phyloP scores from a whole-genome alignment of 2,888 invertebrate genomes.

The Dicycla oo region DNA sequence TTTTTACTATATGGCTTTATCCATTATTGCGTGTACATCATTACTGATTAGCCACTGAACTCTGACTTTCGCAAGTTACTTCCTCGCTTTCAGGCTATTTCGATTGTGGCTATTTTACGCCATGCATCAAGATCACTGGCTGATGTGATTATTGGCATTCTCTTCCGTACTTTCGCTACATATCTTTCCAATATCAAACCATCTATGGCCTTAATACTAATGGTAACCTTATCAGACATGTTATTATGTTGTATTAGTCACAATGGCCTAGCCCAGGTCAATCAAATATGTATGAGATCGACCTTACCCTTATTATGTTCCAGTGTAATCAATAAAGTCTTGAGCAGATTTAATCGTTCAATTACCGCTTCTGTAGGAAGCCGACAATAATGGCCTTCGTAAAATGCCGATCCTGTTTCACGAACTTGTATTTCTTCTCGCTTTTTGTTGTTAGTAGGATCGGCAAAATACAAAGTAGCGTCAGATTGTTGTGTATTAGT shows the following conservation, averaged over 20 bases:
- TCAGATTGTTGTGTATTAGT: not conserved
- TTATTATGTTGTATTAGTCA: constrained; percentile 28
- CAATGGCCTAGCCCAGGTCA: constrained; percentile 51
- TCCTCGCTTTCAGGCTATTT: not conserved
- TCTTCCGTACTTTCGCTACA: constrained; percentile 1
- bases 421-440: constrained; percentile 28
- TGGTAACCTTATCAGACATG: constrained; percentile 1
- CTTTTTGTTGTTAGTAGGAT: not conserved
- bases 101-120: not conserved
- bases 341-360: constrained; percentile 72
- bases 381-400: constrained; percentile 47
- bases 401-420: constrained; percentile 24
- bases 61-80: not conserved
- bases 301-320: constrained; percentile 66
- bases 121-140: too few species aligned
- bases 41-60: not conserved
- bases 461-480: not conserved
- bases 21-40: not conserved
- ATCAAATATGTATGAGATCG: constrained; percentile 67
- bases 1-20: not conserved
- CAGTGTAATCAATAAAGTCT: constrained; percentile 72
- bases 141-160: not conserved
- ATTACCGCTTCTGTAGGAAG: constrained; percentile 67
- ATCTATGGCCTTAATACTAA: constrained; percentile 41
- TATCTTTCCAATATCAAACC: not conserved